phyloP scores from a whole-genome alignment of 2,113 vertebrate genomes.

The Austrofundulus limnaeus region DNA sequence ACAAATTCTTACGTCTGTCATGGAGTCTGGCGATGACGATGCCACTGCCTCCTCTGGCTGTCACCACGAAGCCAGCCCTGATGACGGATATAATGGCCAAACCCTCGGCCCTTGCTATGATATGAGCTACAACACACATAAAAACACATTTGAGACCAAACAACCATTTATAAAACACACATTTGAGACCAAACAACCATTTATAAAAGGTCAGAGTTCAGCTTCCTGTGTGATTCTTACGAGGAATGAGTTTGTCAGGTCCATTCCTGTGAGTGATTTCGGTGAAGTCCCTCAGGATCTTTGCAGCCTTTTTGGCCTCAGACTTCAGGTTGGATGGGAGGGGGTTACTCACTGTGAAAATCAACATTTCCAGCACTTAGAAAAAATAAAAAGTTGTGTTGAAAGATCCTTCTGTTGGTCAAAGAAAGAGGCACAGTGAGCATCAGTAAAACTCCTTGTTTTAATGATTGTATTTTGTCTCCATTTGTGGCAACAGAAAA shows the following conservation, averaged over 20 bases:
- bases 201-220: background rate
- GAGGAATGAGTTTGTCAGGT: constrained; percentile 94
- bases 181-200: too few relatives aligned
- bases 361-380: background rate
- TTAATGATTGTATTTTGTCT: too few relatives aligned
- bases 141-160: background rate
- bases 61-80: constrained; percentile 95
- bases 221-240: constrained; percentile 18
- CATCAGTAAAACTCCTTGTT: too few relatives aligned
- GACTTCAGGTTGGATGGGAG: constrained; percentile 93
- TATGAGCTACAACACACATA: constrained; percentile 82
- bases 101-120: constrained; percentile 94
- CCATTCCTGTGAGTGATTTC: constrained; percentile 90
- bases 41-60: constrained; percentile 92
- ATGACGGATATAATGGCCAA: constrained; percentile 93
- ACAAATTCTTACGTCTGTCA: constrained; percentile 84
- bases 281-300: constrained; percentile 95
- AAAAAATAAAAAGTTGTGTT: too few relatives aligned
- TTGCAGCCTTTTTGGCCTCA: constrained; percentile 95
- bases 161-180: background rate
- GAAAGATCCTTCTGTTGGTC: too few relatives aligned
- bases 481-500: background rate
- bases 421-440: too few relatives aligned
- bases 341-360: constrained; percentile 91
- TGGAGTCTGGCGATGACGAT: constrained; percentile 88